Percentiles rank a stretch among this genome's conserved stretches.
Evolutionary conservation across 2,888 invertebrate species (phyloP).

Genomic region (Poecilus cupreus): DNA sequence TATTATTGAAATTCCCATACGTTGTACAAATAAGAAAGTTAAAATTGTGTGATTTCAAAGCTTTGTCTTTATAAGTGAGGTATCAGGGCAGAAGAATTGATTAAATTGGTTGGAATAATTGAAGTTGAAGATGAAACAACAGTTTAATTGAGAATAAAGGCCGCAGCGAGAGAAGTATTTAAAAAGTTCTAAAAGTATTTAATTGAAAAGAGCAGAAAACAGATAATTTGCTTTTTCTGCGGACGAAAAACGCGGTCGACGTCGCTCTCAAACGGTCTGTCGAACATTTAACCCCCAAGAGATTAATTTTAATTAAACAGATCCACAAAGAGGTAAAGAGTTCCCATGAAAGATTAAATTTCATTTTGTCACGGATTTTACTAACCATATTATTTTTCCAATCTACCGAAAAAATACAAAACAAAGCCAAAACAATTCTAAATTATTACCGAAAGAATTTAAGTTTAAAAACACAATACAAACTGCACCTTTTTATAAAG

Average conservation of each 20-base stretch:
- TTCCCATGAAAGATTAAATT: constrained; percentile 55
- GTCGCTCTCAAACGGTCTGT: constrained; percentile 6
- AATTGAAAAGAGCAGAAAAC: constrained; percentile 36
- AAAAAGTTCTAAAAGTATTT: constrained; percentile 35
- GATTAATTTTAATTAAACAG: constrained; percentile 49
- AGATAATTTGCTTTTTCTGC: constrained; percentile 17
- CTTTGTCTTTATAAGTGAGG: neutral
- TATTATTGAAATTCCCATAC: too few species aligned
- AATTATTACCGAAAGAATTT: constrained; percentile 59
- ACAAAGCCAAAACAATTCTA: constrained; percentile 53
- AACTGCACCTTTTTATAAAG: constrained; percentile 57
- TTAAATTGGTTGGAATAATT: neutral
- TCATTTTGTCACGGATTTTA: constrained; percentile 52
- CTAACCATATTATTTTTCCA: constrained; percentile 33
- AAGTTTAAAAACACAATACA: constrained; percentile 59
- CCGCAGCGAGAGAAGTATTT: constrained; percentile 2
- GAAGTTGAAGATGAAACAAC: neutral
- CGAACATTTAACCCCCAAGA: constrained; percentile 25
- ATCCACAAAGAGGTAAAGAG: constrained; percentile 9
- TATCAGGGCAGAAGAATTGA: neutral
- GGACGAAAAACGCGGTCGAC: neutral
- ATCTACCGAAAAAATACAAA: constrained; percentile 49
- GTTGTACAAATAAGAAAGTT: too few species aligned
- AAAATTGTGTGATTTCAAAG: neutral
- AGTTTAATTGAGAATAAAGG: constrained; percentile 13